A percentile compares a stretch with the other conserved stretches of the same genome.
phyloP scores from a whole-genome alignment of 2,113 vertebrate species.

The Ptyas mucosa region DNA sequence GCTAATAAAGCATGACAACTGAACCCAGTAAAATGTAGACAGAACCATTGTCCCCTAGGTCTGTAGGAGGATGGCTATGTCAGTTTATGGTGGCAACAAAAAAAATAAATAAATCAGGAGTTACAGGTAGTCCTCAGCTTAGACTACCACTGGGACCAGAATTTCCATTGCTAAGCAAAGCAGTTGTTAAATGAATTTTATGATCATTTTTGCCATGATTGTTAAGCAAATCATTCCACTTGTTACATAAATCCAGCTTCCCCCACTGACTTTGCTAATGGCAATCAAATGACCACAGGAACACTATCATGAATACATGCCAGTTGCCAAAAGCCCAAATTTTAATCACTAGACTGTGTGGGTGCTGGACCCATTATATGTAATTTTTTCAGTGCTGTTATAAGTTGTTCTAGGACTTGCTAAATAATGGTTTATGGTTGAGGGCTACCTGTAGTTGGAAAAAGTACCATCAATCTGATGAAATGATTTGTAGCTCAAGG shows the following conservation, averaged over 20 bases:
- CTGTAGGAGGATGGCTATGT: neutral
- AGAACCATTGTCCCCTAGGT: neutral
- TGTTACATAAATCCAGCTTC: neutral
- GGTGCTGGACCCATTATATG: neutral
- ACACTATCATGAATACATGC: neutral
- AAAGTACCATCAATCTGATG: neutral
- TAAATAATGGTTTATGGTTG: neutral
- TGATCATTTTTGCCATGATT: neutral
- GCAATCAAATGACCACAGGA: neutral
- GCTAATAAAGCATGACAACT: neutral
- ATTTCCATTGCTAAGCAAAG: neutral
- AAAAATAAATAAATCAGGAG: neutral
- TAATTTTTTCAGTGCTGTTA: neutral
- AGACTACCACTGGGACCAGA: neutral
- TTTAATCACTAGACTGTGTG: neutral
- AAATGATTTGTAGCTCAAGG: neutral
- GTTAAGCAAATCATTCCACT: neutral
- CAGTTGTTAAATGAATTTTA: neutral
- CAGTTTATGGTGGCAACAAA: neutral
- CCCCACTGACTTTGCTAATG: neutral
- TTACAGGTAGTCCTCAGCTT: neutral
- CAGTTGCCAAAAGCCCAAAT: neutral
- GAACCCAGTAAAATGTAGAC: neutral
- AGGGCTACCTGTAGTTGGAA: neutral
- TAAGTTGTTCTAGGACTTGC: neutral